These are phyloP conservation scores for Nebria brevicollis DNA, from an alignment of 2,888 invertebrate genomes.

Conservation along the genomic window DNA sequence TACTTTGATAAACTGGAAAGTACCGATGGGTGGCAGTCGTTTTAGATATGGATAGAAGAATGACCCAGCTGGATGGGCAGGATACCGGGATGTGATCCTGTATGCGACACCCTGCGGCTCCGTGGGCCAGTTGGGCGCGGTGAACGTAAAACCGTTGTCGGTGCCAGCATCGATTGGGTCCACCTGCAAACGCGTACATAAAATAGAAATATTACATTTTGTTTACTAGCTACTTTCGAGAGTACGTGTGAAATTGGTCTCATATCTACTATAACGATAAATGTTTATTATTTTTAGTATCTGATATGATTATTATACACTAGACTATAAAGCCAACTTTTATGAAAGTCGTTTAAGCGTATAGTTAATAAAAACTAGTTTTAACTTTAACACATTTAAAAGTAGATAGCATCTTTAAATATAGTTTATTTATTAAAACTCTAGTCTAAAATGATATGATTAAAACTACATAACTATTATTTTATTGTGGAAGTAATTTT, in stretches of 20 bases:
- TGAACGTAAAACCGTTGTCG: conserved; percentile 95
- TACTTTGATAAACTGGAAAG: conserved; percentile 92
- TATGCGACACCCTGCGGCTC: conserved; percentile 89
- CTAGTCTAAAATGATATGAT: too few relatives aligned
- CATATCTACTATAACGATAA: neutral
- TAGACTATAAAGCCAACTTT: too few relatives aligned
- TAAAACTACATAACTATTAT: too few relatives aligned
- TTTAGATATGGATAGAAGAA: conserved; percentile 93
- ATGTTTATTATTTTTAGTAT: neutral
- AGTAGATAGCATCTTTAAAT: too few relatives aligned
- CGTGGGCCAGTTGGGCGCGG: conserved; percentile 96
- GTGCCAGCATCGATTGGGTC: conserved; percentile 94
- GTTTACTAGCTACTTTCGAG: neutral
- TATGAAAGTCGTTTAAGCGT: too few relatives aligned
- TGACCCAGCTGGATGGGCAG: conserved; percentile 91
- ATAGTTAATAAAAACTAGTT: too few relatives aligned
- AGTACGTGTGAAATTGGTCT: neutral
- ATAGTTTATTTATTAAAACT: too few relatives aligned
- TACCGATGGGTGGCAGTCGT: conserved; percentile 88
- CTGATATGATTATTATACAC: too few relatives aligned
- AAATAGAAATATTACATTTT: conserved; percentile 6
- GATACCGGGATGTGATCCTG: conserved; percentile 88
- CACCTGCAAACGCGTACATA: conserved; percentile 66
- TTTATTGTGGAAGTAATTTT: too few relatives aligned
- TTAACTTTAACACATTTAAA: too few relatives aligned